A percentile compares a stretch with the other conserved stretches of the same genome.
Conservation (phyloP, 2,113 vertebrate species). For the Menura novaehollandiae region DNA sequence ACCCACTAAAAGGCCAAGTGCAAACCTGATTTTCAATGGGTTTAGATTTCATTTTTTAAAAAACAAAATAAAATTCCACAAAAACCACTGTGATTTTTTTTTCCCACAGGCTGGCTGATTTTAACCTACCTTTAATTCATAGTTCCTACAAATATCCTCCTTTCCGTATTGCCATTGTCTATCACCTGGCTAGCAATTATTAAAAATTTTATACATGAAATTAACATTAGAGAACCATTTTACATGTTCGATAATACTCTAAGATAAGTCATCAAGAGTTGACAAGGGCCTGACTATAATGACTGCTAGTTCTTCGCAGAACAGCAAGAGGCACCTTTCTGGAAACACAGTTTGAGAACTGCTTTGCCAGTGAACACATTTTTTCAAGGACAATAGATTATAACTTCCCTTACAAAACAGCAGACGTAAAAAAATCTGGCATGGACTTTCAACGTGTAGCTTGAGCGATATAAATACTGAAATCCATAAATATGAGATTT, state of each 20-base stretch:
- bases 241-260: background rate
- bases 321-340: background rate
- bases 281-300: background rate
- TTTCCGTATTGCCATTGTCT: background rate
- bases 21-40: background rate
- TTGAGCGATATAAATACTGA: background rate
- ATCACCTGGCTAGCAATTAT: background rate
- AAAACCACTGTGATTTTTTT: background rate
- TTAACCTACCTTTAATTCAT: background rate
- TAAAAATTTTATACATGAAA: background rate
- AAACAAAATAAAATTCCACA: background rate
- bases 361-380: background rate
- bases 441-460: fast-evolving
- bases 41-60: background rate
- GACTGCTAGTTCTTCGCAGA: background rate
- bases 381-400: background rate
- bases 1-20: background rate
- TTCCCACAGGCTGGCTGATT: background rate
- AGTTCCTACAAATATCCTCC: background rate
- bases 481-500: background rate
- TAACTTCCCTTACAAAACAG: background rate
- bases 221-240: background rate
- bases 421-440: background rate
- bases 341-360: background rate
- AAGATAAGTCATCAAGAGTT: background rate